These are phyloP conservation scores for Platerodrilus igneus DNA, from an alignment of 2,888 invertebrate genomes.

Conservation along the genomic window DNA sequence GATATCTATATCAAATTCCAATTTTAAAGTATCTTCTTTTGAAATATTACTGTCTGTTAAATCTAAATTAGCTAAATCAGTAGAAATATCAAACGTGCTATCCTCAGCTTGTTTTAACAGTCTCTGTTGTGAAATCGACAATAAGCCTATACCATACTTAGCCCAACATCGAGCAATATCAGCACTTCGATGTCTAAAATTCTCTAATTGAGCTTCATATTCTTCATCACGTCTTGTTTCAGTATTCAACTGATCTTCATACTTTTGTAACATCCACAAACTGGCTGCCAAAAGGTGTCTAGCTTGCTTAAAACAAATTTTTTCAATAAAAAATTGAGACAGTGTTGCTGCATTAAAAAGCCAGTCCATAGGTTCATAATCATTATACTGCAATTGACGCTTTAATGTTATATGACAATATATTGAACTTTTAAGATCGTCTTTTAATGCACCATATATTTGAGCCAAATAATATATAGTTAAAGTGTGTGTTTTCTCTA, in stretches of 20 bases:
- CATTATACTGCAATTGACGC: slow-evolving; percentile 70
- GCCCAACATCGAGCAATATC: slow-evolving; percentile 89
- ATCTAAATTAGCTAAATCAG: slow-evolving; percentile 53
- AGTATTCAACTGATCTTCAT: slow-evolving; percentile 56
- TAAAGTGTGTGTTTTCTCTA: slow-evolving; percentile 77
- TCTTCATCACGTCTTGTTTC: slow-evolving; percentile 44
- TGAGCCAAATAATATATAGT: slow-evolving; percentile 88
- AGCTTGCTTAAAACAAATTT: slow-evolving; percentile 70
- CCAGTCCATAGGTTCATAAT: slow-evolving; percentile 85
- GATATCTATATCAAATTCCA: slow-evolving; percentile 56
- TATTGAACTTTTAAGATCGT: slow-evolving; percentile 71
- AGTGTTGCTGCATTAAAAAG: slow-evolving; percentile 85
- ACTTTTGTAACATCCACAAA: slow-evolving; percentile 62
- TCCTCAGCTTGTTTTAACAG: slow-evolving; percentile 58
- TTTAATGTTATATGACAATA: slow-evolving; percentile 84
- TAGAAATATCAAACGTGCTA: slow-evolving; percentile 36
- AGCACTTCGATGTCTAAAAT: slow-evolving; percentile 71
- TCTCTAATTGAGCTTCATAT: slow-evolving; percentile 61
- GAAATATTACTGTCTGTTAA: slow-evolving; percentile 53
- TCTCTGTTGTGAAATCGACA: slow-evolving; percentile 71
- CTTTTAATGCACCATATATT: slow-evolving; percentile 69
- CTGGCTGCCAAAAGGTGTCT: slow-evolving; percentile 83
- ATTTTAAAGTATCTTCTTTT: slow-evolving; percentile 51
- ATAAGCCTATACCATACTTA: slow-evolving; percentile 78
- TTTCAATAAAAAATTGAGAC: slow-evolving; percentile 83